Conservation (phyloP, 2,888 invertebrate genomes). For the Smittia aterrima region DNA sequence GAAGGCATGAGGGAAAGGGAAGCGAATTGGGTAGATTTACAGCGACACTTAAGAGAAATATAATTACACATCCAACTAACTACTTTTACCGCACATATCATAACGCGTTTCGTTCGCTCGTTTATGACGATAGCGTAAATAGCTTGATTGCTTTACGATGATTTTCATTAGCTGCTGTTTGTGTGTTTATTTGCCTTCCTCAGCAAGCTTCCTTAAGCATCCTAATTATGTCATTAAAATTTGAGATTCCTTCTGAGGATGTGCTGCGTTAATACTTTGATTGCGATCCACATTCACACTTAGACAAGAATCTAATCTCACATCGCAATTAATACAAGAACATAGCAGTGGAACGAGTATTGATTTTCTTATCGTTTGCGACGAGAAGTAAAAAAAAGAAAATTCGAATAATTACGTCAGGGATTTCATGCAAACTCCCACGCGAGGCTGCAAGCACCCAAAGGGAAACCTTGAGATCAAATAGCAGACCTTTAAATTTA, state of each 20-base stretch:
- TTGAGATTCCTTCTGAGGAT: background rate
- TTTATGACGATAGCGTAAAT: background rate
- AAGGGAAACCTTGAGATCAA: background rate
- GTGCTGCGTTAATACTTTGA: background rate
- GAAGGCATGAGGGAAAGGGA: background rate
- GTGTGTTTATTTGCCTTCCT: constrained; percentile 4
- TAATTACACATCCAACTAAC: constrained; percentile 1
- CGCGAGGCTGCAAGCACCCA: background rate
- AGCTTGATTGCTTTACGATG: background rate
- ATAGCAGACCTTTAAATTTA: no score
- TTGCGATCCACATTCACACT: no score
- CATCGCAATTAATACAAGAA: background rate
- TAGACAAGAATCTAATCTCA: background rate
- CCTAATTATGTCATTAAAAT: background rate
- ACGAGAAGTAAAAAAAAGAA: background rate
- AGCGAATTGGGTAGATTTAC: background rate
- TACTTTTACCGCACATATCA: constrained; percentile 8
- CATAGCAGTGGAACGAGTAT: background rate
- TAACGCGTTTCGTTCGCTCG: background rate
- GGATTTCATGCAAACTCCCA: no score
- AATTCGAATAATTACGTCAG: background rate
- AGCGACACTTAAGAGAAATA: constrained; percentile 2
- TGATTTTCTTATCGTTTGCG: constrained; percentile 3
- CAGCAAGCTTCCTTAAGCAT: background rate
- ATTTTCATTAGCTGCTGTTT: background rate